Conservation (phyloP, 2,797 vertebrate species). For the Cottoperca gobio region DNA sequence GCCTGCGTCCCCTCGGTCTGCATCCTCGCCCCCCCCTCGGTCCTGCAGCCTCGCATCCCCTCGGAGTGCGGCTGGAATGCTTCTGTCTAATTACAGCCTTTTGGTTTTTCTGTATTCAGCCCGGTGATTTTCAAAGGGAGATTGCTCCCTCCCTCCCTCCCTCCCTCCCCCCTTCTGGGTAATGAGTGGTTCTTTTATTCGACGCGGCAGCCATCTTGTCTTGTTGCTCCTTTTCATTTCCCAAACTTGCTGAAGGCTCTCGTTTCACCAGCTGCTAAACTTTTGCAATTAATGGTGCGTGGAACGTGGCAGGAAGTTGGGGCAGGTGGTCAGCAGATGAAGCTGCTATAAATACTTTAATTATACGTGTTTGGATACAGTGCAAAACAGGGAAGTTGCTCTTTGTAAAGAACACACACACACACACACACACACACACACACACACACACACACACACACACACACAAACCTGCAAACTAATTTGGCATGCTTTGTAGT, state of each 20-base stretch:
- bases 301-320: neutral
- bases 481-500: conserved; percentile 17
- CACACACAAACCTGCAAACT: conserved; percentile 15
- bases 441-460: neutral
- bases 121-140: conserved; percentile 68
- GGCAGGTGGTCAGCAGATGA: neutral
- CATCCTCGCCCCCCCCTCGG: conserved; percentile 27
- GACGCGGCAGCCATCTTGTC: conserved; percentile 66
- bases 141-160: conserved; percentile 54
- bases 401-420: neutral
- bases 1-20: too few species aligned
- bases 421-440: neutral
- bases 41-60: conserved; percentile 22
- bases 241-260: conserved; percentile 35
- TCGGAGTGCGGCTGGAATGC: conserved; percentile 60
- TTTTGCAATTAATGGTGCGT: conserved; percentile 16
- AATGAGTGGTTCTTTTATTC: conserved; percentile 74
- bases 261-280: conserved; percentile 32
- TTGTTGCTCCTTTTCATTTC: conserved; percentile 37
- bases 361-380: neutral
- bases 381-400: neutral
- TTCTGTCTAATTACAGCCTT: conserved; percentile 71
- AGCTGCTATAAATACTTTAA: conserved; percentile 9
- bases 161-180: conserved; percentile 38
- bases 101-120: conserved; percentile 59